These are phyloP conservation scores for Rhynchophorus ferrugineus DNA, from an alignment of 1,140 invertebrate genomes.

Conservation along the genomic window DNA sequence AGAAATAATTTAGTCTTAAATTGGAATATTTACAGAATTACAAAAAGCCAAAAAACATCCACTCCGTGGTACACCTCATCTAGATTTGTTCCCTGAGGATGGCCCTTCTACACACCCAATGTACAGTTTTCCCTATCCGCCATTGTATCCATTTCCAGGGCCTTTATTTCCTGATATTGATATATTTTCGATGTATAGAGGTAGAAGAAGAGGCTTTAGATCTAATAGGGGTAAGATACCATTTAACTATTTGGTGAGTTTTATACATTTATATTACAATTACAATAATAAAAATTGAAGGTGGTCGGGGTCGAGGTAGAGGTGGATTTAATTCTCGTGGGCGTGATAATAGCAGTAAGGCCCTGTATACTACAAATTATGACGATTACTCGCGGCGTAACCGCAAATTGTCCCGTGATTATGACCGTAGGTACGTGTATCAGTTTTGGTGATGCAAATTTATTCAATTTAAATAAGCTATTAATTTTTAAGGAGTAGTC, in stretches of 20 bases:
- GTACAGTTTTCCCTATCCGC: slow-evolving; percentile 18
- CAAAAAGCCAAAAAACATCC: neutral
- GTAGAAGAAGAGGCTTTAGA: slow-evolving; percentile 6
- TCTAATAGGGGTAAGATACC: too few species aligned
- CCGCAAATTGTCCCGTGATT: too few species aligned
- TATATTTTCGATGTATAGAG: slow-evolving; percentile 16
- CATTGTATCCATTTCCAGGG: slow-evolving; percentile 10
- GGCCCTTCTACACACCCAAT: slow-evolving; percentile 5
- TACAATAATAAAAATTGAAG: too few species aligned
- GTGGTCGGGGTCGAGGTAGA: slow-evolving; percentile 16
- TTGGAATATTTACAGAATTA: slow-evolving; percentile 1
- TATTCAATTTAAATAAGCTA: neutral
- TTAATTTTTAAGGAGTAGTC: neutral
- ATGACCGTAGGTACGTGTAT: too few species aligned
- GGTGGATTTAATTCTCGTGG: slow-evolving; percentile 16
- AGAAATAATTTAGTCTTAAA: too few species aligned
- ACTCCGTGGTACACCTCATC: slow-evolving; percentile 4
- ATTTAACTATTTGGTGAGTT: too few species aligned
- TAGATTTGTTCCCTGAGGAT: slow-evolving; percentile 18
- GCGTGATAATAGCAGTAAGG: slow-evolving; percentile 6
- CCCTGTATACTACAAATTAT: too few species aligned
- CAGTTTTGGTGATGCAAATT: neutral
- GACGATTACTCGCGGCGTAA: slow-evolving; percentile 43
- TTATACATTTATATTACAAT: too few species aligned
- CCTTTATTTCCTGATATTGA: slow-evolving; percentile 21